Evolutionary conservation across 2,797 vertebrate genomes (phyloP).

Genomic region (Vireo griseus): DNA sequence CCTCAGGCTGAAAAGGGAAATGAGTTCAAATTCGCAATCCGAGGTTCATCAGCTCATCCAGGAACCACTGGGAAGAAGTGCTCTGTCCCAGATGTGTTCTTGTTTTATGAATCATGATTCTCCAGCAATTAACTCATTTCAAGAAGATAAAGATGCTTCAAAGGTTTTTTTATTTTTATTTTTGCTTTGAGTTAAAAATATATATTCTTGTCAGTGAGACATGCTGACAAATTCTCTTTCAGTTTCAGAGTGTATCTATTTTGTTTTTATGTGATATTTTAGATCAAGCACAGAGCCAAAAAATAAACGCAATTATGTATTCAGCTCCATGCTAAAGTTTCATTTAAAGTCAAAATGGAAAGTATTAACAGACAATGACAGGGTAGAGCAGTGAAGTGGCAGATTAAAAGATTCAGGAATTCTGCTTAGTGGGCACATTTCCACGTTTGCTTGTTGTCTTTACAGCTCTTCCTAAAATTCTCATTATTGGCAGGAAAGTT

Average conservation of each 20-base stretch:
- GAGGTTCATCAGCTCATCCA: neutral
- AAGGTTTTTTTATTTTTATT: neutral
- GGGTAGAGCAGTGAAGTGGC: neutral
- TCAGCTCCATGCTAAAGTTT: neutral
- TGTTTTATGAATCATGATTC: constrained; percentile 10
- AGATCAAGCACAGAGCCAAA: neutral
- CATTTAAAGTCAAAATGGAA: constrained; percentile 1
- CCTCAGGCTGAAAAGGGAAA: constrained; percentile 6
- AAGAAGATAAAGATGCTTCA: neutral
- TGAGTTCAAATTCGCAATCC: neutral
- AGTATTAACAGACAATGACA: neutral
- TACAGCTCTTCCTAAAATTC: neutral
- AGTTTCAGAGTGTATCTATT: neutral
- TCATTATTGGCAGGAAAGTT: neutral
- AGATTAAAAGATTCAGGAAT: neutral
- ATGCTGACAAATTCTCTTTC: neutral
- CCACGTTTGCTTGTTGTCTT: neutral
- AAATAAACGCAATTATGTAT: neutral
- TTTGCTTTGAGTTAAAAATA: constrained; percentile 3
- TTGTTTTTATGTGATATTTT: neutral
- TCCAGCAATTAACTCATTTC: constrained; percentile 19
- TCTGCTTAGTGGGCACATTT: neutral
- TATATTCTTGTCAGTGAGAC: neutral
- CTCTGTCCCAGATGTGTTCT: neutral
- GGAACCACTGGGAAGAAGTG: neutral